Conservation (phyloP, 1,140 invertebrate species). For the Platyura marginata region DNA sequence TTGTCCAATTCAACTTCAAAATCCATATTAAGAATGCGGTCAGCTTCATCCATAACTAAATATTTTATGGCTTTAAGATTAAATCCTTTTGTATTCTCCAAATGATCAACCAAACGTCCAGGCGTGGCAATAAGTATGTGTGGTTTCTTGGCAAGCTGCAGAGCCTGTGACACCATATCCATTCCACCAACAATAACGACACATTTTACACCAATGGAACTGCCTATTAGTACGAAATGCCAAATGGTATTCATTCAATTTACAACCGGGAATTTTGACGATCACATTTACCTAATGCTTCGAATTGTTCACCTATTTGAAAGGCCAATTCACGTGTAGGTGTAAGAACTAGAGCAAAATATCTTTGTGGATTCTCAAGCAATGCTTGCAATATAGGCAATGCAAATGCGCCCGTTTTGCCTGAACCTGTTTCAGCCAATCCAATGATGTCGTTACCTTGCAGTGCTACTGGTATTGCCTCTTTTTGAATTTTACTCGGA, state of each 20-base stretch:
- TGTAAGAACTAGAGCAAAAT: slow-evolving; percentile 87
- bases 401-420: slow-evolving; percentile 95
- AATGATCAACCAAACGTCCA: slow-evolving; percentile 73
- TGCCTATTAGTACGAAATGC: slow-evolving; percentile 37
- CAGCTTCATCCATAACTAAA: slow-evolving; percentile 92
- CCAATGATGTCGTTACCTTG: slow-evolving; percentile 92
- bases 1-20: slow-evolving; percentile 94
- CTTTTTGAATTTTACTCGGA: slow-evolving; percentile 87
- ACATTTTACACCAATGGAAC: slow-evolving; percentile 76
- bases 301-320: slow-evolving; percentile 91
- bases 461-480: slow-evolving; percentile 79
- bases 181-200: slow-evolving; percentile 95
- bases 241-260: too few species aligned
- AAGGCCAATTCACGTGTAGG: slow-evolving; percentile 95
- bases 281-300: slow-evolving; percentile 53
- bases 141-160: slow-evolving; percentile 84
- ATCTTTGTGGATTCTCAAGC: slow-evolving; percentile 76
- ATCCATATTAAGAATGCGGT: slow-evolving; percentile 90
- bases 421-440: slow-evolving; percentile 92
- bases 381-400: slow-evolving; percentile 86
- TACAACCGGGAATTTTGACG: too few species aligned
- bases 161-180: slow-evolving; percentile 88
- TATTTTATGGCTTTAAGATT: slow-evolving; percentile 74
- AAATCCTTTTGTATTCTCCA: slow-evolving; percentile 90
- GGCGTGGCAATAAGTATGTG: slow-evolving; percentile 90